Conservation (phyloP, 2,113 vertebrate species). For the Axis porcinus region DNA sequence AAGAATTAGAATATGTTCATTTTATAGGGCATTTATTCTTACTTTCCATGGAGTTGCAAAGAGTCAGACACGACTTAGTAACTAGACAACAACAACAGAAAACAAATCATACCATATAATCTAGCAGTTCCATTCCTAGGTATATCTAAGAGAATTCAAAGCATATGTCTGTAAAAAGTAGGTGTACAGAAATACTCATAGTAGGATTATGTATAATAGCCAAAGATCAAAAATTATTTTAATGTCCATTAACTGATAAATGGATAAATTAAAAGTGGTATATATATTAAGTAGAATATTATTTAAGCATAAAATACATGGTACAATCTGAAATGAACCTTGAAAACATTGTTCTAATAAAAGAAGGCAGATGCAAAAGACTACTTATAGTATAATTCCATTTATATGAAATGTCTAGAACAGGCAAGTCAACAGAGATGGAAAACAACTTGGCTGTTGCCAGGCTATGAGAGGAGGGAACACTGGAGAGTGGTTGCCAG, state of each 20-base stretch:
- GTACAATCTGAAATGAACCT: background rate
- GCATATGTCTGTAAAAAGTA: background rate
- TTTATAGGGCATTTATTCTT: background rate
- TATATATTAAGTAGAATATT: background rate
- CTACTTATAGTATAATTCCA: background rate
- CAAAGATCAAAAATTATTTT: background rate
- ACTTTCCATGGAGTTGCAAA: background rate
- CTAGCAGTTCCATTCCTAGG: background rate
- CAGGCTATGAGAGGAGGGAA: background rate
- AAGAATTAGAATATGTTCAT: background rate
- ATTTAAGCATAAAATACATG: background rate
- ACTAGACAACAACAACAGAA: background rate
- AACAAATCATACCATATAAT: background rate
- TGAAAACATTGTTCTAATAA: background rate
- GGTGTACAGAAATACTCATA: background rate
- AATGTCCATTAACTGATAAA: background rate
- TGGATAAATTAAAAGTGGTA: background rate
- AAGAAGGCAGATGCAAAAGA: background rate
- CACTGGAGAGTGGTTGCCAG: rapidly evolving
- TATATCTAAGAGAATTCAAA: background rate
- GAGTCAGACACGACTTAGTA: background rate
- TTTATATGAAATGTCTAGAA: background rate
- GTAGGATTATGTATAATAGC: background rate
- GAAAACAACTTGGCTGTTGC: background rate
- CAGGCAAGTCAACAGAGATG: rapidly evolving